A percentile compares a stretch with the other conserved stretches of the same genome.
Evolutionary conservation across 2,113 vertebrate species (phyloP).

Genomic region (Brevimyrus niger): DNA sequence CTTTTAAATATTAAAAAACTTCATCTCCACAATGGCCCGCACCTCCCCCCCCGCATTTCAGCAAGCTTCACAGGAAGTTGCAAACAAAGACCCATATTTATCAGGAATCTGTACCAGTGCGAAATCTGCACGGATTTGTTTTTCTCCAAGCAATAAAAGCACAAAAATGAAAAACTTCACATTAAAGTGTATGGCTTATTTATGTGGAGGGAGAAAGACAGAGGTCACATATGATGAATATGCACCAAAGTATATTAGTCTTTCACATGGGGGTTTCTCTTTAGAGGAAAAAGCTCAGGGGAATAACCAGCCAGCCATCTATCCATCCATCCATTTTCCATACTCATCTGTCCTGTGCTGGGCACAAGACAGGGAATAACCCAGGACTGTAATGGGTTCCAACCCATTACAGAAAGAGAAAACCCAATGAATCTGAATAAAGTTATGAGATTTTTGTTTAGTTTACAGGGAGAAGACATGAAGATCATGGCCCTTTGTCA

Average conservation of each 20-base stretch:
- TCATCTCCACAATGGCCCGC: background rate
- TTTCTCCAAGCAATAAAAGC: background rate
- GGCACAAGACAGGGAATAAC: background rate
- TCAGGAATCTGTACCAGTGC: background rate
- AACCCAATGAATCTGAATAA: background rate
- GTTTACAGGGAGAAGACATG: background rate
- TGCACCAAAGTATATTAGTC: background rate
- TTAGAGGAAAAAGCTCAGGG: background rate
- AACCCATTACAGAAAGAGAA: background rate
- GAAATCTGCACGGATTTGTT: background rate
- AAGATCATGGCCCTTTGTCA: background rate
- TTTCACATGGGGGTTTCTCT: background rate
- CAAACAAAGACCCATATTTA: background rate
- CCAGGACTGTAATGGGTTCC: background rate
- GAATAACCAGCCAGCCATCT: background rate
- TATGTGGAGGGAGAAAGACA: background rate
- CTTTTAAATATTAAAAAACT: background rate
- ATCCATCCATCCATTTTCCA: background rate
- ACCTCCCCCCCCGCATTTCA: background rate
- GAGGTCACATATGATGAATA: background rate
- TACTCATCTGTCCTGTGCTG: background rate
- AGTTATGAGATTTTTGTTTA: background rate
- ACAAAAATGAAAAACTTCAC: background rate
- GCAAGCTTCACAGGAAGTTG: background rate
- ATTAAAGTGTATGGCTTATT: background rate